phyloP scores from a whole-genome alignment of 2,797 vertebrate species.

The Microcaecilia unicolor region DNA sequence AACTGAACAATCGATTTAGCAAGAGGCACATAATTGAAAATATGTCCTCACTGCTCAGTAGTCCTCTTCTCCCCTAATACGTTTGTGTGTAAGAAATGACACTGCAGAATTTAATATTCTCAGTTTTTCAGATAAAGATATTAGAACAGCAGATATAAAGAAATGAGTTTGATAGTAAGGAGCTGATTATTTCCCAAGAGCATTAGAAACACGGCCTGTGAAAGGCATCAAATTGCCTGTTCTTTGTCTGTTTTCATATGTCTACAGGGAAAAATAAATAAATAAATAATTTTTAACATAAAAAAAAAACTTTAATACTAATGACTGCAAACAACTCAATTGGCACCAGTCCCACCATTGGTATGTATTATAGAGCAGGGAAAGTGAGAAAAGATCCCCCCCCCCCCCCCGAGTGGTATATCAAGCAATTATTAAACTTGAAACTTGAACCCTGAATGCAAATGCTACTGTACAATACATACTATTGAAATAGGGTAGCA shows the following conservation, averaged over 20 bases:
- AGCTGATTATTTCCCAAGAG: conserved; percentile 47
- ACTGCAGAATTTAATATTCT: too few relatives aligned
- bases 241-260: conserved; percentile 35
- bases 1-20: too few relatives aligned
- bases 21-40: too few relatives aligned
- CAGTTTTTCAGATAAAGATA: conserved; percentile 50
- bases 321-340: conserved; percentile 30
- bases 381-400: background rate
- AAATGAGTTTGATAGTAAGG: conserved; percentile 34
- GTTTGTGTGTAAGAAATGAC: too few relatives aligned
- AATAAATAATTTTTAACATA: conserved; percentile 23
- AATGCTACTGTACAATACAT: background rate
- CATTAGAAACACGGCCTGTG: conserved; percentile 44
- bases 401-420: too few relatives aligned
- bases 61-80: too few relatives aligned
- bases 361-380: background rate
- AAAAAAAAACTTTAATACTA: conserved; percentile 17
- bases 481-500: rapidly evolving
- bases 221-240: conserved; percentile 44
- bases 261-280: conserved; percentile 47
- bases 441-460: background rate
- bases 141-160: conserved; percentile 59
- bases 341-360: conserved; percentile 24
- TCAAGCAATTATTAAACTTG: too few relatives aligned
- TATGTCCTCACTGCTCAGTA: too few relatives aligned